phyloP scores from a whole-genome alignment of 2,888 invertebrate genomes.

The Campaea margaritaria region DNA sequence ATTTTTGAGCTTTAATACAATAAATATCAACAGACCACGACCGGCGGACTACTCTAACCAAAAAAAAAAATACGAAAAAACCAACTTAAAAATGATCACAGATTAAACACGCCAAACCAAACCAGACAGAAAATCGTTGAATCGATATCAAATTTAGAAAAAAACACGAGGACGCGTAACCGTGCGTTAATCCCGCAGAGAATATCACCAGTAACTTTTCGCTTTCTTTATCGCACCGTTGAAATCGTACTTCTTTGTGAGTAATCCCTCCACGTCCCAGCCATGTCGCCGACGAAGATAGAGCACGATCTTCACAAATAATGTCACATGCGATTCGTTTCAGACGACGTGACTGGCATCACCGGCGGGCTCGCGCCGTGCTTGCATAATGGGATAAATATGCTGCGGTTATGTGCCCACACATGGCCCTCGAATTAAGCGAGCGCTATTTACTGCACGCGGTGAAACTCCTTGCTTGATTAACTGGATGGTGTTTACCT shows the following conservation, averaged over 20 bases:
- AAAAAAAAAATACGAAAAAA: neutral
- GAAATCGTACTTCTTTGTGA: conserved; percentile 85
- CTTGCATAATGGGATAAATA: conserved; percentile 85
- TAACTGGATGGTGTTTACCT: conserved; percentile 76
- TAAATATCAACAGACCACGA: too few species aligned
- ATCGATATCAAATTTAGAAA: conserved; percentile 43
- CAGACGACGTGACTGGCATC: conserved; percentile 84
- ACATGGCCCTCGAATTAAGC: conserved; percentile 83
- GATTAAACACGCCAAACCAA: neutral
- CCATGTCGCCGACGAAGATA: conserved; percentile 84
- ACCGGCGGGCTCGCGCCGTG: conserved; percentile 72
- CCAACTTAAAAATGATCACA: neutral
- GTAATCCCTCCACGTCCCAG: conserved; percentile 84
- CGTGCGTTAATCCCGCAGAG: conserved; percentile 77
- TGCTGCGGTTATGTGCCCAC: conserved; percentile 82
- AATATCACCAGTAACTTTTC: conserved; percentile 79
- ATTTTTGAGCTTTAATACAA: too few species aligned
- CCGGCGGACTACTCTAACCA: neutral
- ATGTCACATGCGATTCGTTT: conserved; percentile 86
- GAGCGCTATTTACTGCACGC: conserved; percentile 78
- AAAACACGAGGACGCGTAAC: conserved; percentile 58
- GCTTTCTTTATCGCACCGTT: conserved; percentile 82
- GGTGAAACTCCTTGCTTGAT: conserved; percentile 76
- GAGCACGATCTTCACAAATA: conserved; percentile 86
- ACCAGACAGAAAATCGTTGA: conserved; percentile 22